These are phyloP conservation scores for Lasius platythorax DNA, from an alignment of 2,888 invertebrate species.

Conservation along the genomic window DNA sequence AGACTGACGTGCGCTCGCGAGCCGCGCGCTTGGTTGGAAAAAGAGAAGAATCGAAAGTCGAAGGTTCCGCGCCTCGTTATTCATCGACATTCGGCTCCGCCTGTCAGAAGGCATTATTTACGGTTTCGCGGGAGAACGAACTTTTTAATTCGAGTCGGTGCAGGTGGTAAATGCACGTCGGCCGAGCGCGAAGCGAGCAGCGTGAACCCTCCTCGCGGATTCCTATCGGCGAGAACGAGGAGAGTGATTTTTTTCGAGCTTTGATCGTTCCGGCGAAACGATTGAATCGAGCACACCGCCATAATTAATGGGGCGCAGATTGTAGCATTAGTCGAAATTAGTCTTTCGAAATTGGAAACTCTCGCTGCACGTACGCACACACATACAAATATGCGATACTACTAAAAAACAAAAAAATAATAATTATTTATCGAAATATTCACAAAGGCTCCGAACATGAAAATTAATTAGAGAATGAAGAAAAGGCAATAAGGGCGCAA, in stretches of 20 bases:
- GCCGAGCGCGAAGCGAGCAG: conserved; percentile 51
- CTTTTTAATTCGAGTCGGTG: conserved; percentile 78
- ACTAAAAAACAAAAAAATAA: too few species aligned
- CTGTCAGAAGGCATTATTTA: conserved; percentile 79
- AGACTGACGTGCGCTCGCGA: conserved; percentile 48
- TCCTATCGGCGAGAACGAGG: conserved; percentile 41
- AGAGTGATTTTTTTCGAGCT: conserved; percentile 54
- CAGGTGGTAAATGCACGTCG: conserved; percentile 73
- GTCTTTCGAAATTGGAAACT: neutral
- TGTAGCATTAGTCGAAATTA: conserved; percentile 36
- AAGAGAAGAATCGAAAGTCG: conserved; percentile 75
- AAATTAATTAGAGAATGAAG: too few species aligned
- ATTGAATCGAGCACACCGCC: conserved; percentile 43
- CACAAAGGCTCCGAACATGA: too few species aligned
- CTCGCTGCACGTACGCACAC: neutral
- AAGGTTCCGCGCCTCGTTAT: conserved; percentile 79
- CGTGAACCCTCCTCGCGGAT: conserved; percentile 50
- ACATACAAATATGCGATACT: neutral
- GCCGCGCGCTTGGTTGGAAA: conserved; percentile 53
- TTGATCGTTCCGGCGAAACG: conserved; percentile 55
- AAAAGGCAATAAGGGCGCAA: too few species aligned
- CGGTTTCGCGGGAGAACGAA: conserved; percentile 78
- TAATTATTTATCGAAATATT: too few species aligned
- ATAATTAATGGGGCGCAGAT: conserved; percentile 19
- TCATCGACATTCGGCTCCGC: conserved; percentile 79